A percentile compares a stretch with the other conserved stretches of the same genome.
Conservation (phyloP, 37 sponge, comb jelly and placozoan genomes). For the Spongilla lacustris region DNA sequence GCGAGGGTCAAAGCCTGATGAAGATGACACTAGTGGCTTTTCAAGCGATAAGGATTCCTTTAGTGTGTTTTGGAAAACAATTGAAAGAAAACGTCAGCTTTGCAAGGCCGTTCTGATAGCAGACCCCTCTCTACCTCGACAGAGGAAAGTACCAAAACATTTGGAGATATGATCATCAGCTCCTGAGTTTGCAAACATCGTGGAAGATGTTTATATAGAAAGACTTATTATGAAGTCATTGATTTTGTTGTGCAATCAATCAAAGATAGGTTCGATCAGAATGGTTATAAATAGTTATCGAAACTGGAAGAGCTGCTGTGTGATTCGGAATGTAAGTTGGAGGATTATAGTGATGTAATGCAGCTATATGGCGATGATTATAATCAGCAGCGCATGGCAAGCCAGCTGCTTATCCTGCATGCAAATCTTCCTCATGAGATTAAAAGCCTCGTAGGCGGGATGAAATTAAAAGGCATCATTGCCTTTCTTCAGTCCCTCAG, state of each 20-base stretch:
- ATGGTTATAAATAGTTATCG: slow-evolving; percentile 34
- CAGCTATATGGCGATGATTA: slow-evolving; percentile 37
- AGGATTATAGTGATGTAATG: not conserved
- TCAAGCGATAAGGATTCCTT: too few species aligned
- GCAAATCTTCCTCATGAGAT: too few species aligned
- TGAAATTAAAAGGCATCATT: too few species aligned
- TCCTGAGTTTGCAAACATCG: slow-evolving; percentile 41
- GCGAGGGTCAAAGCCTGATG: not conserved
- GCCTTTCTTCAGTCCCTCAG: not conserved
- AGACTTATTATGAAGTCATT: slow-evolving; percentile 46
- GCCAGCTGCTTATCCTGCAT: slow-evolving; percentile 38
- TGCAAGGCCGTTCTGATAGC: slow-evolving; percentile 12
- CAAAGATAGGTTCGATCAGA: slow-evolving; percentile 28
- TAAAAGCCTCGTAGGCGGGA: too few species aligned
- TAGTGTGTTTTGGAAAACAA: slow-evolving; percentile 18
- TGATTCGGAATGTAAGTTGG: not conserved
- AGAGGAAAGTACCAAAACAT: slow-evolving; percentile 27
- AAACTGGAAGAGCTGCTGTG: slow-evolving; percentile 21
- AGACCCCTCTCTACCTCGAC: slow-evolving; percentile 37
- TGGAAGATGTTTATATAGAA: slow-evolving; percentile 26
- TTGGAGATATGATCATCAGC: slow-evolving; percentile 26
- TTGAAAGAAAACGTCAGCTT: not conserved
- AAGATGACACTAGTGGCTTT: not conserved
- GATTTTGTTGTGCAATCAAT: slow-evolving; percentile 25
- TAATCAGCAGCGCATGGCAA: slow-evolving; percentile 19